These are phyloP conservation scores for Trematocara zebra DNA, from an alignment of 2,113 vertebrate genomes.

Conservation along the genomic window DNA sequence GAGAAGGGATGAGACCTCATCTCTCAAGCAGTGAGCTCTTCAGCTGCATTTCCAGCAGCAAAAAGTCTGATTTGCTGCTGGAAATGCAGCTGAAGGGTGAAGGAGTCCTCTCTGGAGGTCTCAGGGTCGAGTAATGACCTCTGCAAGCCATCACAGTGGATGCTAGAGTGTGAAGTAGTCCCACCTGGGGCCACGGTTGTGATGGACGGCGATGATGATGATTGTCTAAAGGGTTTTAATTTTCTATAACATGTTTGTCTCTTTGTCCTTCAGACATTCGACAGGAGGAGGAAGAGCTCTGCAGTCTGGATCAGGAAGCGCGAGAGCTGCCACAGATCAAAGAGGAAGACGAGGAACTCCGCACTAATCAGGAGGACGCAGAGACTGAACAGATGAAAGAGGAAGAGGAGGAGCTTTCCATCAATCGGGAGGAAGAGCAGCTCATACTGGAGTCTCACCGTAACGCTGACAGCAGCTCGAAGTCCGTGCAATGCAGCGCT, in stretches of 20 bases:
- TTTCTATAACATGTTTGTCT: not conserved
- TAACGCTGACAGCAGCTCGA: not conserved
- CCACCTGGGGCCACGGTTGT: not conserved
- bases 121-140: not conserved
- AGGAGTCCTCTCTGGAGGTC: not conserved
- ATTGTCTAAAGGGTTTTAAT: not conserved
- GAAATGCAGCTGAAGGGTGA: not conserved
- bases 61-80: not conserved
- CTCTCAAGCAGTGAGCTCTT: not conserved
- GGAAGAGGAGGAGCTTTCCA: not conserved
- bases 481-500: accelerated
- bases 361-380: not conserved
- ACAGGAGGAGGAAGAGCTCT: not conserved
- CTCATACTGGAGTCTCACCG: not conserved
- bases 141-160: too few species aligned
- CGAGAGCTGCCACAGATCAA: not conserved
- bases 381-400: not conserved
- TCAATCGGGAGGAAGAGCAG: not conserved
- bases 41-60: not conserved
- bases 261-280: not conserved
- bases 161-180: not conserved
- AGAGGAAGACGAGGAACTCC: not conserved
- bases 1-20: not conserved
- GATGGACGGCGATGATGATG: not conserved
- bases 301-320: not conserved